These are phyloP conservation scores for Octodonta nipae DNA, from an alignment of 2,888 invertebrate genomes.

Conservation along the genomic window DNA sequence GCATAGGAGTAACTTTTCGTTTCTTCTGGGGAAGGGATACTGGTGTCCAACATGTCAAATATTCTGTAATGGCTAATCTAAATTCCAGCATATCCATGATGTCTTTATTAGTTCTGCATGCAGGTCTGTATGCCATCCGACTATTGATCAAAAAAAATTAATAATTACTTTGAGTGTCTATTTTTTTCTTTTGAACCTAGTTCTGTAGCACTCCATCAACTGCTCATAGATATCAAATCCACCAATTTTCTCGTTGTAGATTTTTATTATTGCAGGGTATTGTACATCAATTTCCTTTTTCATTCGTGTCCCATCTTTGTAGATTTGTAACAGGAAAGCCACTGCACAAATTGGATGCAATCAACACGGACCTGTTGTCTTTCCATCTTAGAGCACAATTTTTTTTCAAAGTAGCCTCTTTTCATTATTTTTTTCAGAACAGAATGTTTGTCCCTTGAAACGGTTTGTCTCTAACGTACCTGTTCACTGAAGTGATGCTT, in stretches of 20 bases:
- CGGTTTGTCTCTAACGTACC: slow-evolving; percentile 11
- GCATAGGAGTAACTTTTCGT: too few species aligned
- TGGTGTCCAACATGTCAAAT: too few species aligned
- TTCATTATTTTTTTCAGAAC: slow-evolving; percentile 14
- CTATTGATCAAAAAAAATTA: slow-evolving; percentile 17
- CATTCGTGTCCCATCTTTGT: slow-evolving; percentile 10
- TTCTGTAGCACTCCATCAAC: slow-evolving; percentile 21
- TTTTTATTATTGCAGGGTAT: slow-evolving; percentile 21
- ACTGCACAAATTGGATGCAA: slow-evolving; percentile 20
- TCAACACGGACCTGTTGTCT: slow-evolving; percentile 19
- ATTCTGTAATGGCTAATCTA: slow-evolving; percentile 6
- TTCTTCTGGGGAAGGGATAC: too few species aligned
- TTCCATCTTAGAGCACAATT: slow-evolving; percentile 21
- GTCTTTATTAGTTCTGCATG: slow-evolving; percentile 4
- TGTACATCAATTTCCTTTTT: slow-evolving; percentile 8
- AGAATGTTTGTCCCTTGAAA: slow-evolving; percentile 12
- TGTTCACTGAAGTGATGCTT: slow-evolving; percentile 7
- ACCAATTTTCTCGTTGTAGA: slow-evolving; percentile 22
- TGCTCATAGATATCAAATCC: slow-evolving; percentile 23
- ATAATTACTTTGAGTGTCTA: slow-evolving; percentile 22
- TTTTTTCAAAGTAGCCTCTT: slow-evolving; percentile 12
- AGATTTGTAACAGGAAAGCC: slow-evolving; percentile 16
- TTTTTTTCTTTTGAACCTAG: slow-evolving; percentile 21
- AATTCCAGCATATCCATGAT: slow-evolving; percentile 9
- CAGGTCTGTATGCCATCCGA: slow-evolving; percentile 17